Evolutionary conservation across 2,113 vertebrate genomes (phyloP).

Genomic region (Cepphus grylle): DNA sequence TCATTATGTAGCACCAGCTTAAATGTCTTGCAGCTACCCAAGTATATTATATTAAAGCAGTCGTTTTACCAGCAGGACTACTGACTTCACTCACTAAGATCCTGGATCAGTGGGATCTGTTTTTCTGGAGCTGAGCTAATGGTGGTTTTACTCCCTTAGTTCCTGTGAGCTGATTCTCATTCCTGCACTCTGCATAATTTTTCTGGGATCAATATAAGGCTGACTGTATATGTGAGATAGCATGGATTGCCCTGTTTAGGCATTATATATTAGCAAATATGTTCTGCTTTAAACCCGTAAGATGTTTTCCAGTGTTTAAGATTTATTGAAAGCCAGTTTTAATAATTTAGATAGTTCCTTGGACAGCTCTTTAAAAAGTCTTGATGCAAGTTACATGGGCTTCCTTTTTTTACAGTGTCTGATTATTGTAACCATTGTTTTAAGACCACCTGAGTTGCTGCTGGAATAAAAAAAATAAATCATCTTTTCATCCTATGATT

Average conservation of each 20-base stretch:
- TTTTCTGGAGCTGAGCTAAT: neutral
- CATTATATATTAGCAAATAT: neutral
- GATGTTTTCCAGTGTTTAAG: neutral
- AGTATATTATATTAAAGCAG: neutral
- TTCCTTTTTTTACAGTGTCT: neutral
- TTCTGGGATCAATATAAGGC: neutral
- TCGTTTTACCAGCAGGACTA: neutral
- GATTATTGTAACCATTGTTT: neutral
- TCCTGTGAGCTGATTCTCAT: neutral
- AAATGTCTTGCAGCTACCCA: neutral
- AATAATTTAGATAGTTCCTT: neutral
- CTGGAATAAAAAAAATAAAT: neutral
- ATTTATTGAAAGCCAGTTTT: neutral
- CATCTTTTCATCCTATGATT: neutral
- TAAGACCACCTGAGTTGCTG: neutral
- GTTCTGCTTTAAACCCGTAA: neutral
- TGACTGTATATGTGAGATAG: neutral
- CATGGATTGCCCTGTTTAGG: neutral
- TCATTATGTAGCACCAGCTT: neutral
- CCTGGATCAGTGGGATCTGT: neutral
- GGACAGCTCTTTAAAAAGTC: neutral
- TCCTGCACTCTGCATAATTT: neutral
- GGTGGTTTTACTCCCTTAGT: neutral
- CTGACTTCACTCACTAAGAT: accelerated
- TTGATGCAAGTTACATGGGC: neutral